Percentiles rank a stretch among this genome's conserved stretches.
Conservation (phyloP, 2,797 vertebrate species). For the Poecilia picta region DNA sequence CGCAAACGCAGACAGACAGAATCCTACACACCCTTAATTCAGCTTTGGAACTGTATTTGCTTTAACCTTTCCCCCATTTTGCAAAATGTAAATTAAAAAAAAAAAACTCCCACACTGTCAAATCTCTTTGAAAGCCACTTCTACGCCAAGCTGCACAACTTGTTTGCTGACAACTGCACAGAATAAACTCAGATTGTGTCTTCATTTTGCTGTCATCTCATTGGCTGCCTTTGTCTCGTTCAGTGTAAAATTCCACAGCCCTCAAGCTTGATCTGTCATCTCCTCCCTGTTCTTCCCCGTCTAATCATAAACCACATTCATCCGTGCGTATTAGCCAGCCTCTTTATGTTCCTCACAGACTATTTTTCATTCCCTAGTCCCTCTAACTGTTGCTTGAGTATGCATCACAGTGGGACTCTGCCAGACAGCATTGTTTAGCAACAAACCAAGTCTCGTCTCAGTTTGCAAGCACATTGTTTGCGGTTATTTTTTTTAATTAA, state of each 20-base stretch:
- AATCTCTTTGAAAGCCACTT: slow-evolving; percentile 20
- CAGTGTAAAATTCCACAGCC: slow-evolving; percentile 61
- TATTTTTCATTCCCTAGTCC: slow-evolving; percentile 1
- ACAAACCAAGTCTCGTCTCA: slow-evolving; percentile 58
- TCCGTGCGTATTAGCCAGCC: slow-evolving; percentile 40
- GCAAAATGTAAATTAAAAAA: slow-evolving; percentile 4
- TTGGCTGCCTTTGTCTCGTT: slow-evolving; percentile 32
- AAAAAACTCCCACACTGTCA: slow-evolving; percentile 28
- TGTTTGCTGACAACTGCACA: slow-evolving; percentile 38
- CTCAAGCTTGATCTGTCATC: slow-evolving; percentile 37
- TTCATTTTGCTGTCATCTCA: slow-evolving; percentile 23
- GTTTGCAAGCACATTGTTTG: slow-evolving; percentile 10
- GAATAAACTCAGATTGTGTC: slow-evolving; percentile 27
- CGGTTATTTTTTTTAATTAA: not conserved
- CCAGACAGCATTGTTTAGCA: slow-evolving; percentile 52
- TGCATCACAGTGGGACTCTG: slow-evolving; percentile 53
- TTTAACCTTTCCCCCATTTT: slow-evolving; percentile 23
- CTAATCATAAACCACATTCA: slow-evolving; percentile 58
- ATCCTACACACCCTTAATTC: slow-evolving; percentile 43
- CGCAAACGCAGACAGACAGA: slow-evolving; percentile 11
- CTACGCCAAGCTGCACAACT: slow-evolving; percentile 25
- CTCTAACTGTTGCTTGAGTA: slow-evolving; percentile 33
- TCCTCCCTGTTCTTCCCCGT: slow-evolving; percentile 43
- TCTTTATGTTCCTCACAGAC: slow-evolving; percentile 32
- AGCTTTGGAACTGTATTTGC: slow-evolving; percentile 23